phyloP scores from a whole-genome alignment of 1,140 invertebrate species.

The Oppia nitens region DNA sequence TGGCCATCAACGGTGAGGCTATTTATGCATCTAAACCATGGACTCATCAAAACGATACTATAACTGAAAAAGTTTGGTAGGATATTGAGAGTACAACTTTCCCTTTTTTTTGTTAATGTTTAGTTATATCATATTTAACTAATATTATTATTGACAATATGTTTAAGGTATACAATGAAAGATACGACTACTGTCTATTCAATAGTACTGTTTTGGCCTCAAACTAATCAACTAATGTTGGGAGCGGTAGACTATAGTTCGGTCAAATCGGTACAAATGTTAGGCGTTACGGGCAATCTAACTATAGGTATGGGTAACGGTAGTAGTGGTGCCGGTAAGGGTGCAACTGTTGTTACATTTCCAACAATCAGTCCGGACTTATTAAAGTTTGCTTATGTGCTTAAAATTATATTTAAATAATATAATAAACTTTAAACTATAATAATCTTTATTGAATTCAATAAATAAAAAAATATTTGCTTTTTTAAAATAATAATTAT shows the following conservation, averaged over 20 bases:
- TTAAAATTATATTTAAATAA: no score
- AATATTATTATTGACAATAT: no score
- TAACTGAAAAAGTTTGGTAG: constrained; percentile 42
- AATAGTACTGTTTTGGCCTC: constrained; percentile 47
- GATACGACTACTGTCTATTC: constrained; percentile 34
- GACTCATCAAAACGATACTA: constrained; percentile 61
- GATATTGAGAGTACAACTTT: no score
- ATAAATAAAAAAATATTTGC: background rate
- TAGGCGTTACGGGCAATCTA: background rate
- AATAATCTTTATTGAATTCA: background rate
- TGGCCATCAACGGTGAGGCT: constrained; percentile 66
- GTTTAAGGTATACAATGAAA: constrained; percentile 19
- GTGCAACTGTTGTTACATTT: background rate
- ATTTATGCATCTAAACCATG: constrained; percentile 67
- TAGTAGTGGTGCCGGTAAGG: background rate
- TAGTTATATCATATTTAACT: no score
- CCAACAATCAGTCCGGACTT: background rate
- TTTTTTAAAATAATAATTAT: no score
- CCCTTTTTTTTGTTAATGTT: no score
- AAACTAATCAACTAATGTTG: constrained; percentile 34
- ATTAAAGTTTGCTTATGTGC: background rate
- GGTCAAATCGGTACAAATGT: background rate
- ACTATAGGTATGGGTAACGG: no score
- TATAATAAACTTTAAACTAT: background rate
- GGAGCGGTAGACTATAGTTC: constrained; percentile 25